A percentile compares a stretch with the other conserved stretches of the same genome.
phyloP scores from a whole-genome alignment of 2,888 invertebrate genomes.

The Microplitis manilae region DNA sequence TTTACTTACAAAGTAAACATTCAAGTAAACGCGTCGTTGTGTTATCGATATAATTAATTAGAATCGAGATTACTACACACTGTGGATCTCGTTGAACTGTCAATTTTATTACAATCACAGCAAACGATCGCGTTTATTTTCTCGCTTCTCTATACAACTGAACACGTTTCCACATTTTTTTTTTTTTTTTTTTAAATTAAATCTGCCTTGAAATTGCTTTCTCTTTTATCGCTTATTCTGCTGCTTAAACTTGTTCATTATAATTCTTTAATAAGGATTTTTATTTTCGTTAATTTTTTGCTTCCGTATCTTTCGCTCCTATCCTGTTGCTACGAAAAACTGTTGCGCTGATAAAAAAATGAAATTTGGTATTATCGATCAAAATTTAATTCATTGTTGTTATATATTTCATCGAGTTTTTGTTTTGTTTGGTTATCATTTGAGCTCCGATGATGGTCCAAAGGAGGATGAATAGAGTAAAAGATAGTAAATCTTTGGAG shows the following conservation, averaged over 20 bases:
- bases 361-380: not conserved
- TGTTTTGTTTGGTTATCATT: slow-evolving; percentile 4
- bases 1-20: not conserved
- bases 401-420: not conserved
- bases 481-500: slow-evolving; percentile 15
- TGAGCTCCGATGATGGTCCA: slow-evolving; percentile 20
- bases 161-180: not conserved
- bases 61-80: slow-evolving; percentile 36
- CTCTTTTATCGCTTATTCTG: slow-evolving; percentile 36
- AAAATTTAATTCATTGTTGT: not conserved
- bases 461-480: not conserved
- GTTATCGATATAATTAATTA: slow-evolving; percentile 59
- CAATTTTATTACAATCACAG: slow-evolving; percentile 46
- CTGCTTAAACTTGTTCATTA: slow-evolving; percentile 7
- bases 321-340: slow-evolving; percentile 6
- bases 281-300: not conserved
- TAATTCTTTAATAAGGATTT: not conserved
- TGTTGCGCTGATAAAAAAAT: not conserved
- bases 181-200: not conserved
- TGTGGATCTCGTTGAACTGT: slow-evolving; percentile 44
- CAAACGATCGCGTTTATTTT: slow-evolving; percentile 45
- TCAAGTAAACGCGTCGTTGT: slow-evolving; percentile 51
- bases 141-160: slow-evolving; percentile 39
- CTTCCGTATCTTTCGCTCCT: not conserved
- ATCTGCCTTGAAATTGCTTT: slow-evolving; percentile 12